Evolutionary conservation across 37 sponge, comb jelly and placozoan species (phyloP), one percentile per base, ranked within the genome.

Genomic region (Geodia barretti): DNA sequence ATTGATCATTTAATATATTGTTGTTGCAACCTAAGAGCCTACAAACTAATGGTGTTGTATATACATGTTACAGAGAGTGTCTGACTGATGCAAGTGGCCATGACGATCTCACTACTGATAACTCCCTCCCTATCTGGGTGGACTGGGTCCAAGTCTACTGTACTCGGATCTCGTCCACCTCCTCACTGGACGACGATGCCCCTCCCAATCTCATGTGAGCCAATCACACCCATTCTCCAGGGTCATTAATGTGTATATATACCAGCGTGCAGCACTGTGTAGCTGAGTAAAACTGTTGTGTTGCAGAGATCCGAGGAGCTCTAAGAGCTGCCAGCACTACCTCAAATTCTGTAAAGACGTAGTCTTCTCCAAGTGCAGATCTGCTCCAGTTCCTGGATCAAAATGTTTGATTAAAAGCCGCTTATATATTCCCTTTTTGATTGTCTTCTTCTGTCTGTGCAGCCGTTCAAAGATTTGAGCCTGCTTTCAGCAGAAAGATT

Each of bases 81-180:
- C 20, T 29, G n/a, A 7, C 67, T 65, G 67, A 14, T 65, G 67
- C 7, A 26, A 29, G 67, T 65, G 67, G 25, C 74, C 41, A 23
- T n/a, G 2, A 36, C 11, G 24, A n/a, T 58, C 1, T 58, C 1
- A 30, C 39, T 1, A 31, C 29, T 2, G 34, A 47, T 47, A 7
- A 47, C 14, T 47, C 54, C 14, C 54, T 47, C 54, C 54, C 54
- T 14, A 14, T 34, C 4, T 84, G 84, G 84, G 69, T 41, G 14
- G 84, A 84, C 69, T 84, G 84, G 84, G 76, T 84, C 3, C 20
- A 24, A 68, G 4, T 84, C 39, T 68, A 75, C 69, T 76, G 68
- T 36, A 41, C 35, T 19, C 76, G 76, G 60, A 47, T 75, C 68
- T 66, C 43, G 60, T 39, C 36, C 7, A 42, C 69, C 19, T 28